These are phyloP conservation scores for Monarcha castaneiventris DNA, from an alignment of 2,113 vertebrate species.

Conservation along the genomic window DNA sequence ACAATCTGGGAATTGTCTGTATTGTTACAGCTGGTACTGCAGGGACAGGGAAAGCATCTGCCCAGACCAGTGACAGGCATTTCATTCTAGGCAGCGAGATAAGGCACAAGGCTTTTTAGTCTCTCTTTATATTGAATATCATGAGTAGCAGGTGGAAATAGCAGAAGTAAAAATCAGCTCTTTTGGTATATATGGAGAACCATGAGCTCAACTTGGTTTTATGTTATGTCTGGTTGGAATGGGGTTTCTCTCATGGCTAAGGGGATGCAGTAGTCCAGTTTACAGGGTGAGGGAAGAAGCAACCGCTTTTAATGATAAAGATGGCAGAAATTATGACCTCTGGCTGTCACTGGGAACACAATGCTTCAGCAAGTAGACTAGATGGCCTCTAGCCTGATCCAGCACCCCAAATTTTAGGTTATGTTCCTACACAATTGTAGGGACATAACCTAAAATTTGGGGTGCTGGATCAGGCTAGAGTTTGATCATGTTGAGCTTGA, in stretches of 20 bases:
- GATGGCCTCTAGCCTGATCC: neutral
- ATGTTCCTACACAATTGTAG: neutral
- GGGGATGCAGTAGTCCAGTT: neutral
- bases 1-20: neutral
- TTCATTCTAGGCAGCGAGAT: neutral
- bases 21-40: neutral
- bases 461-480: too few relatives aligned
- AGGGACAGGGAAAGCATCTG: neutral
- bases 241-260: neutral
- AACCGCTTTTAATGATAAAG: neutral
- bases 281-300: neutral
- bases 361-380: neutral
- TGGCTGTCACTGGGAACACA: neutral
- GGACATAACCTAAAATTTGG: too few relatives aligned
- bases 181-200: neutral
- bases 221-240: neutral
- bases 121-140: neutral
- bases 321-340: neutral
- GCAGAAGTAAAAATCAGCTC: neutral
- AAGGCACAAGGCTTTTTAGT: neutral
- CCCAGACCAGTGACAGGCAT: accelerated
- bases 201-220: neutral
- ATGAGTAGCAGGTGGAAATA: neutral
- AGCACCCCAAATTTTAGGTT: neutral
- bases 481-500: too few relatives aligned